These are phyloP conservation scores for Erebia palarica DNA, from an alignment of 2,888 invertebrate species.

Conservation along the genomic window DNA sequence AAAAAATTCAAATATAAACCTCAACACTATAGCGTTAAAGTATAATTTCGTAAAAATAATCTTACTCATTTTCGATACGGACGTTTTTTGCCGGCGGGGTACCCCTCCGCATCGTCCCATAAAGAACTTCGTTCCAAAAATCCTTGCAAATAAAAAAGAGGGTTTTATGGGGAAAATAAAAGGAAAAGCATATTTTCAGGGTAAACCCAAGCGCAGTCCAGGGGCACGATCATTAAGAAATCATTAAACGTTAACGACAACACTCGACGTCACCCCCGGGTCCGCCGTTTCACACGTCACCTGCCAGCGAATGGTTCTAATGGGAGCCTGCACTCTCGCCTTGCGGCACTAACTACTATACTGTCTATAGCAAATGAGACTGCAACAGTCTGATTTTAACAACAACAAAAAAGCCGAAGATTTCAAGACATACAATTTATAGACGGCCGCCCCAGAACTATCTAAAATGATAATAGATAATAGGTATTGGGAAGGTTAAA, in stretches of 20 bases:
- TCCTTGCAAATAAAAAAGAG: not conserved
- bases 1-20: too few relatives aligned
- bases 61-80: too few relatives aligned
- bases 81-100: too few relatives aligned
- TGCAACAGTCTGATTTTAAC: conserved; percentile 5
- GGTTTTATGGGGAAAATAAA: not conserved
- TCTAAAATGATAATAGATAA: too few relatives aligned
- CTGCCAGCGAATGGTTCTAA: conserved; percentile 35
- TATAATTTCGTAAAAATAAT: too few relatives aligned
- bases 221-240: conserved; percentile 63
- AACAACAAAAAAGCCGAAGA: not conserved
- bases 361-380: not conserved
- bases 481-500: too few relatives aligned
- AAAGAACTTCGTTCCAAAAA: too few relatives aligned
- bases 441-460: too few relatives aligned
- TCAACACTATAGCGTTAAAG: too few relatives aligned
- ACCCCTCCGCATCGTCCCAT: too few relatives aligned
- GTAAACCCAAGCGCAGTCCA: conserved; percentile 38
- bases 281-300: conserved; percentile 37
- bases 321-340: conserved; percentile 28
- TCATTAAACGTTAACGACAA: conserved; percentile 61
- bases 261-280: conserved; percentile 49
- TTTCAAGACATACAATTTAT: too few relatives aligned
- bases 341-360: conserved; percentile 15
- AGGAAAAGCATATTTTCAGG: conserved; percentile 8